Base-by-base conservation (phyloP, 2,888 invertebrate genomes). In the Polia nebulosa region DNA sequence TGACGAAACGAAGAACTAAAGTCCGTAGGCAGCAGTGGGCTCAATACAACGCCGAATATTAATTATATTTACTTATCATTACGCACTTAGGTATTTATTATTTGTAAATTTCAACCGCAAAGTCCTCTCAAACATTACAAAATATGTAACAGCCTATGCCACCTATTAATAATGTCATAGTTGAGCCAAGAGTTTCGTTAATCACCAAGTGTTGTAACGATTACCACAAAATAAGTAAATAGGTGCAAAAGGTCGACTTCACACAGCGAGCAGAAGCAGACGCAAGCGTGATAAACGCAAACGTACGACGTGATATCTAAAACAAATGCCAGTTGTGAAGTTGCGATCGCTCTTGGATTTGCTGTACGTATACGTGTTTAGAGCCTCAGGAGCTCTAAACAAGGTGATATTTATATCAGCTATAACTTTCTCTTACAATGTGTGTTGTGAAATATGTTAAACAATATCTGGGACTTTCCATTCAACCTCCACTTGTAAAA, bases 131-230 rank as follows among this genome's bases (percentile, higher is more conserved):
- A 64, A 51, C 58, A 68, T 77, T 78, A 58, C 79, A 60, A 74
- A 77, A 72, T 66, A 55, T 76, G 58, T 62, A 80, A 25, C 79
- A 60, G 61, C 64, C 55, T 76, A 68, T 61, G 20, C 55, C 62
- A 63, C 41, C 57, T 66, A 65, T 64, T 67, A 64, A 79, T 76
- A 63, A 63, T 66, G 70, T 66, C 70, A 67, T 52, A 65, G 80
- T 71, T 71, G 58, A 78, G 56, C 61, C 58, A 68, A 79, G 56
- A 62, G 52, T 64, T 67, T 78, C 41, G 76, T 53, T 74, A 72
- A 80, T 76, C 62, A 65, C 56, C 20, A 34, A 44, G 44, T 78
- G 63, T 29, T 29, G 69, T 62, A 69, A 78, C 45, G 34, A 15
- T 29, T 20, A 27, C 47, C 25, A 49, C 32, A 29, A n/a, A 51